Conservation (phyloP, 2,797 vertebrate genomes). For the Macropus fuliginosus region DNA sequence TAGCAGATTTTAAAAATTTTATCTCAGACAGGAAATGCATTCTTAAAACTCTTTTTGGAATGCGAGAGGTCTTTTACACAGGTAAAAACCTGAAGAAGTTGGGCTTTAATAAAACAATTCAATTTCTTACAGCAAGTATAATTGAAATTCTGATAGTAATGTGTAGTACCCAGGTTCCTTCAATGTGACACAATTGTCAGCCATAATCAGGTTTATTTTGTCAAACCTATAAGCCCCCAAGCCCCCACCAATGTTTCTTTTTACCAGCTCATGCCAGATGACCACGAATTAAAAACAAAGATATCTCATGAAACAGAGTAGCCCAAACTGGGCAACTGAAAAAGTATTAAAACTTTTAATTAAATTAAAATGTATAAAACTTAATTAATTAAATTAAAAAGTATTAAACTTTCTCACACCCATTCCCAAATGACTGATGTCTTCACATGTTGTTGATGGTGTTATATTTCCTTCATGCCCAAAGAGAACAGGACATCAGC, state of each 20-base stretch:
- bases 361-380: no score
- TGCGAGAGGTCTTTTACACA: slow-evolving; percentile 33
- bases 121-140: not conserved
- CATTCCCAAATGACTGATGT: not conserved
- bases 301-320: not conserved
- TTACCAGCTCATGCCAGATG: not conserved
- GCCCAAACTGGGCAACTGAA: not conserved
- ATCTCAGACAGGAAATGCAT: not conserved
- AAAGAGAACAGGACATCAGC: no score
- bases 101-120: slow-evolving; percentile 1
- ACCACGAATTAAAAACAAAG: not conserved
- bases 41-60: not conserved
- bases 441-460: no score
- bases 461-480: no score
- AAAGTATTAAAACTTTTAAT: not conserved
- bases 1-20: not conserved
- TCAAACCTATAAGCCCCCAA: not conserved
- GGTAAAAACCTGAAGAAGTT: slow-evolving; percentile 6
- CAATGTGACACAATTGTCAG: not conserved
- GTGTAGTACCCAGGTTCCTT: not conserved
- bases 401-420: not conserved
- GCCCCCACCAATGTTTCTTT: not conserved
- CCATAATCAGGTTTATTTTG: not conserved
- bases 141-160: not conserved
- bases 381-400: not conserved